These are phyloP conservation scores for Peromyscus californicus DNA, from an alignment of 2,113 vertebrate genomes.

Conservation along the genomic window DNA sequence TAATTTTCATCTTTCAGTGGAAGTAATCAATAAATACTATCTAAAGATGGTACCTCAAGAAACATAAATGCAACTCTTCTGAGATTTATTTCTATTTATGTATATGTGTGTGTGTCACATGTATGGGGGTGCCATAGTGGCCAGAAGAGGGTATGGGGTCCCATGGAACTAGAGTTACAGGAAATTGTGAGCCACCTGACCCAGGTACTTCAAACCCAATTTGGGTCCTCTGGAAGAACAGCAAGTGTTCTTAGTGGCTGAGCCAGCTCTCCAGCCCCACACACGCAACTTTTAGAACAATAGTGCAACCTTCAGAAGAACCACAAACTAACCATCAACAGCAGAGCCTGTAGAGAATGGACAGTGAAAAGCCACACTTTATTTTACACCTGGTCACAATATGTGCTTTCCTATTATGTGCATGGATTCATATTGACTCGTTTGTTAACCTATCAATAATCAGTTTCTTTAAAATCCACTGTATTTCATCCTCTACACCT, in stretches of 20 bases:
- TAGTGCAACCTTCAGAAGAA: slow-evolving; percentile 28
- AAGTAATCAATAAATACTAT: neutral
- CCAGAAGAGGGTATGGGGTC: neutral
- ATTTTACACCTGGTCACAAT: neutral
- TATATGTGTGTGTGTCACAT: neutral
- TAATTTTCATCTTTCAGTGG: slow-evolving; percentile 35
- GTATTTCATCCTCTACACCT: neutral
- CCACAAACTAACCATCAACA: slow-evolving; percentile 25
- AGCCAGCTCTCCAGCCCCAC: neutral
- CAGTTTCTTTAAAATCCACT: neutral
- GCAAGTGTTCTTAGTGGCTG: neutral
- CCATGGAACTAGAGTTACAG: neutral
- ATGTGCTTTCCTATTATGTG: neutral
- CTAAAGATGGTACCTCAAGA: slow-evolving; percentile 2
- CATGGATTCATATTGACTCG: neutral
- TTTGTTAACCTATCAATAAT: slow-evolving; percentile 28
- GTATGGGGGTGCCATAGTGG: too few species aligned
- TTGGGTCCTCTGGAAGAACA: neutral
- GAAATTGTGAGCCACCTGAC: neutral
- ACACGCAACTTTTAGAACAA: slow-evolving; percentile 43
- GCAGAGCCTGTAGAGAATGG: neutral
- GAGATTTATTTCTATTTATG: neutral
- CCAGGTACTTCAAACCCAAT: neutral
- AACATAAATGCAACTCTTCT: neutral
- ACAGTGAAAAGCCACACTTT: neutral